Evolutionary conservation across 2,797 vertebrate species (phyloP).

Genomic region (Enteromius anoplus): DNA sequence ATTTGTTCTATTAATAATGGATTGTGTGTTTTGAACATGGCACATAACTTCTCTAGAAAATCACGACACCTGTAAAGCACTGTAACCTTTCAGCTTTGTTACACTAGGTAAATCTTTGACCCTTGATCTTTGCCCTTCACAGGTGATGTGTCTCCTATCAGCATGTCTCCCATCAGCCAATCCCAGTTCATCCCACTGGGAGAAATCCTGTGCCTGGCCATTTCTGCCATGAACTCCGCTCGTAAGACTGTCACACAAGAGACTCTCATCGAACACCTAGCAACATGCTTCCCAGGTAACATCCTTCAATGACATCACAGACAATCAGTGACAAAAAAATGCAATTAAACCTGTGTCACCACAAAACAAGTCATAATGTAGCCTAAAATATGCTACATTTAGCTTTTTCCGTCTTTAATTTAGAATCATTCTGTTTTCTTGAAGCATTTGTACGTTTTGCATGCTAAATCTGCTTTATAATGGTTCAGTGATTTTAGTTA

Average conservation of each 20-base stretch:
- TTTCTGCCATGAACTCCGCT: conserved; percentile 97
- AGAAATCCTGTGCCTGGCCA: conserved; percentile 97
- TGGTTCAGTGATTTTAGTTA: conserved; percentile 16
- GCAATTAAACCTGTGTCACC: background rate
- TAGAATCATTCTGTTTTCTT: background rate
- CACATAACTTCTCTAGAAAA: too few relatives aligned
- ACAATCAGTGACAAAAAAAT: too few relatives aligned
- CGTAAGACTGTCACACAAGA: conserved; percentile 97
- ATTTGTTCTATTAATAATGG: background rate
- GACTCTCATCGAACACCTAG: conserved; percentile 95
- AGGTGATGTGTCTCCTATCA: conserved; percentile 99
- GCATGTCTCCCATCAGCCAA: conserved; percentile 99
- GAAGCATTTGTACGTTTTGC: background rate
- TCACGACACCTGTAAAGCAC: background rate
- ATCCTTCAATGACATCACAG: background rate
- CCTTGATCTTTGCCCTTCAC: conserved; percentile 64
- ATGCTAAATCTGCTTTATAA: conserved; percentile 9
- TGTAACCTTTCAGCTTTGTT: background rate
- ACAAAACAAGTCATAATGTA: too few relatives aligned
- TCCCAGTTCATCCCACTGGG: conserved; percentile 99
- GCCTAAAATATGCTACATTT: background rate
- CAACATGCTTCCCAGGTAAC: conserved; percentile 97
- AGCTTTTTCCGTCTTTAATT: background rate
- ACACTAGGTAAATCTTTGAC: conserved; percentile 1
- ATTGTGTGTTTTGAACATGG: too few relatives aligned